Conservation (phyloP, 2,113 vertebrate genomes). For the Electrona antarctica region DNA sequence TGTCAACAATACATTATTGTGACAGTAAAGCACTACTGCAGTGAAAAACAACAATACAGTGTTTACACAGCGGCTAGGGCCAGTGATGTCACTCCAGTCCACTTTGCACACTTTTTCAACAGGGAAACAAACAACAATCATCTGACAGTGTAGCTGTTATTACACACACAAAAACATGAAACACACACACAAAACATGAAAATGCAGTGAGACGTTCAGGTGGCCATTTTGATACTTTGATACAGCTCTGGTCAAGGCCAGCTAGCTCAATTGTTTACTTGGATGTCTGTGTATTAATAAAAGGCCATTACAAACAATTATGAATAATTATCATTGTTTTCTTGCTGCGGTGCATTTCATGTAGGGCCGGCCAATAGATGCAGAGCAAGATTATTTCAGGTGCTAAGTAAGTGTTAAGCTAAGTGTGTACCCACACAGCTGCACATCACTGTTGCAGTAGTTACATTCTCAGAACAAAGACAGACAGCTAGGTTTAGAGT, state of each 20-base stretch:
- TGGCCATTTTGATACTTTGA: conserved; percentile 77
- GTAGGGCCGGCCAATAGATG: neutral
- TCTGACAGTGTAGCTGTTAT: too few relatives aligned
- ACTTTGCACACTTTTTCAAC: too few relatives aligned
- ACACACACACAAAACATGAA: conserved; percentile 53
- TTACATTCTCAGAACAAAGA: conserved; percentile 60
- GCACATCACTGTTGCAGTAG: conserved; percentile 16
- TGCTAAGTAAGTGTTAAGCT: too few relatives aligned
- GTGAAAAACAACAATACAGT: conserved; percentile 30
- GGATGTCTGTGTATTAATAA: neutral
- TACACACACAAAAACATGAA: conserved; percentile 31
- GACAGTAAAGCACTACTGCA: conserved; percentile 39
- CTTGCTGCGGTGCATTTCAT: too few relatives aligned
- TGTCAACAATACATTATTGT: neutral
- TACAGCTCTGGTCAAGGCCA: conserved; percentile 55
- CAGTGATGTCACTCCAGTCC: too few relatives aligned
- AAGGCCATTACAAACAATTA: too few relatives aligned
- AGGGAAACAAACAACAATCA: too few relatives aligned
- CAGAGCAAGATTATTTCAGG: too few relatives aligned
- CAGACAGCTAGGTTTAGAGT: conserved; percentile 60
- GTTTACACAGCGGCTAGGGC: conserved; percentile 41
- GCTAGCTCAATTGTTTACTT: conserved; percentile 24
- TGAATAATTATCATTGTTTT: too few relatives aligned
- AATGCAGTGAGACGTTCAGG: conserved; percentile 70
- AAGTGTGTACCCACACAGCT: neutral